Base-by-base conservation (phyloP, 2,888 invertebrate species). In the Aphelenchoides bicaudatus region DNA sequence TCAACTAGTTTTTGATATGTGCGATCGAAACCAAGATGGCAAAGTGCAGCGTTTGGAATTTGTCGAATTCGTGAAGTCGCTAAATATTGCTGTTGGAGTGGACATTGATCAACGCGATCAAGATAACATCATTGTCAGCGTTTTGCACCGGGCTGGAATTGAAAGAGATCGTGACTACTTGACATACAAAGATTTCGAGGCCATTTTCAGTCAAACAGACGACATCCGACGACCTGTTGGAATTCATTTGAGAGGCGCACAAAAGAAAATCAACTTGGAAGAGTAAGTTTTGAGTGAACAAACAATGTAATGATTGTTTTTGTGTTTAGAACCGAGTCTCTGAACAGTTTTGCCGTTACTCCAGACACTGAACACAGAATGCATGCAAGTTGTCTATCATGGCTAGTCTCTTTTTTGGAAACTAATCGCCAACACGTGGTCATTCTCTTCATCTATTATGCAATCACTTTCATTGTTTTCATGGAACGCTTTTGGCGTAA, bases 351-450 rank as follows among this genome's bases (percentile, higher is more conserved):
- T 64, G 73, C 74, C 25, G 71, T 76, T 6, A 62, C 66, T 2
- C 23, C 56, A 4, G 62, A 63, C 23, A 53, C 55, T 8, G 39
- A 37, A 16, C 30, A 39, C 21, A 54, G 48, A 34, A 49, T 61
- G 34, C 30, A 48, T 27, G 48, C 51, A 8, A 61, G 61, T 53
- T 68, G 67, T 53, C 39, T 67, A 25, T 62, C 61, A 3, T 31
- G 56, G 6, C 37, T 71, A 29, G 39, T 67, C 2, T 92, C 93
- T 0, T 92, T 90, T 79, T 82, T 94, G 59, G 93, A 94, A 82
- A 92, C 93, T 80, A 91, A 94, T 80, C 84, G 93, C 13, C 93
- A 93, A 77, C 92, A 93, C 78, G 91, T 93, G 63, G 91, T 92
- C 80, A 92, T 92, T 79, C 82, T 94, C 30, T 91, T 93, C 80